Conservation (phyloP, 2,888 invertebrate species). For the Cryptocephalus primarius region DNA sequence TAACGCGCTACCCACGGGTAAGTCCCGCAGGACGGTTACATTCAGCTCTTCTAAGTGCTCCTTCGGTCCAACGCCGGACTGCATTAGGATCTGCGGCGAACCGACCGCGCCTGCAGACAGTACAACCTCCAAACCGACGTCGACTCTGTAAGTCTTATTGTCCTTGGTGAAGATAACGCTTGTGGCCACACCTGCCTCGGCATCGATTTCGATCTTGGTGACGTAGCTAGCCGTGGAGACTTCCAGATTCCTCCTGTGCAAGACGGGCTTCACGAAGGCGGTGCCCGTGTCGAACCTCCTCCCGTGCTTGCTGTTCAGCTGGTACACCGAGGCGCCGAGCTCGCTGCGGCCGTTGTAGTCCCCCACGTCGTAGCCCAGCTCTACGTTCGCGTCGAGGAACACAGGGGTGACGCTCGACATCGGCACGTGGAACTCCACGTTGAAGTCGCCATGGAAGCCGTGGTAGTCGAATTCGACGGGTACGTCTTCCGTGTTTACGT, state of each 20-base stretch:
- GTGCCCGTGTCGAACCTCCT: conserved; percentile 64
- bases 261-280: conserved; percentile 60
- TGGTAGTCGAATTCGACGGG: conserved; percentile 5
- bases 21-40: conserved; percentile 50
- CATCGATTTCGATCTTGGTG: conserved; percentile 49
- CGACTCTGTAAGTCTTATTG: conserved; percentile 39
- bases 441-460: neutral
- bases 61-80: conserved; percentile 66
- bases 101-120: conserved; percentile 68
- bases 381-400: conserved; percentile 53
- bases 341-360: conserved; percentile 56
- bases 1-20: conserved; percentile 64
- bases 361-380: conserved; percentile 54
- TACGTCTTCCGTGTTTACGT: conserved; percentile 2
- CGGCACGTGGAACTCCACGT: conserved; percentile 13
- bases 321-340: conserved; percentile 54
- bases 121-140: conserved; percentile 61
- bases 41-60: conserved; percentile 45
- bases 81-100: conserved; percentile 71
- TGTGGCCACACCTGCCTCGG: conserved; percentile 42
- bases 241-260: conserved; percentile 52
- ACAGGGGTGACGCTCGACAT: conserved; percentile 21
- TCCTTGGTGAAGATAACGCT: conserved; percentile 58
- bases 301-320: conserved; percentile 56
- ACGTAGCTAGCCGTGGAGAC: conserved; percentile 58